Conservation (phyloP, 2,888 invertebrate genomes). For the Exephanes ischioxanthus region DNA sequence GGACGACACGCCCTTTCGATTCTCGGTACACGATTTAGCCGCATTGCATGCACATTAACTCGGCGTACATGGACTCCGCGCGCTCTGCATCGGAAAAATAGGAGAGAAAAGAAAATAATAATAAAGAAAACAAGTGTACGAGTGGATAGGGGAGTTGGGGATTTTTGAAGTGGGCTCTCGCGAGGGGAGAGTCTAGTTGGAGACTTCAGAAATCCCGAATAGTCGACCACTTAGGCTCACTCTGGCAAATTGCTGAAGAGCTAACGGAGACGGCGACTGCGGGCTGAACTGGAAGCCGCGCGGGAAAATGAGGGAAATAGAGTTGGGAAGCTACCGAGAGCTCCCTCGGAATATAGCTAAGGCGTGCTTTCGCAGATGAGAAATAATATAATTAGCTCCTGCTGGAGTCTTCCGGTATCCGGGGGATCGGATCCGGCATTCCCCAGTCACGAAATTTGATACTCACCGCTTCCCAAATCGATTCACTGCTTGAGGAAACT, state of each 20-base stretch:
- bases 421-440: slow-evolving; percentile 36
- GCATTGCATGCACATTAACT: neutral
- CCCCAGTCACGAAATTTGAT: slow-evolving; percentile 31
- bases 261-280: slow-evolving; percentile 23
- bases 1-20: neutral
- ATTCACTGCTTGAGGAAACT: neutral
- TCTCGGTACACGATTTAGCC: neutral
- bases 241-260: slow-evolving; percentile 59
- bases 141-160: neutral
- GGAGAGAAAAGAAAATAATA: neutral
- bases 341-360: slow-evolving; percentile 41
- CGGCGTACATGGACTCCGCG: neutral
- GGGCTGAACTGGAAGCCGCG: neutral
- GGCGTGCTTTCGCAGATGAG: slow-evolving; percentile 43
- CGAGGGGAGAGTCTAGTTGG: slow-evolving; percentile 63
- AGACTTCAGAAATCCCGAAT: slow-evolving; percentile 58
- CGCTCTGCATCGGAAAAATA: slow-evolving; percentile 3
- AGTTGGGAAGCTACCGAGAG: slow-evolving; percentile 13
- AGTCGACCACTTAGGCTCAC: slow-evolving; percentile 57
- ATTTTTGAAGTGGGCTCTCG: slow-evolving; percentile 39
- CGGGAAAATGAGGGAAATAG: neutral
- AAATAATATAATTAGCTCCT: slow-evolving; percentile 61
- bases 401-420: slow-evolving; percentile 39
- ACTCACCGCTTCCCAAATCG: neutral
- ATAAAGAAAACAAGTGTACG: neutral